Evolutionary conservation across 53 echinoderm and acorn worm genomes (phyloP), one percentile per base, ranked within the genome.

Genomic region (Holothuria scabra): DNA sequence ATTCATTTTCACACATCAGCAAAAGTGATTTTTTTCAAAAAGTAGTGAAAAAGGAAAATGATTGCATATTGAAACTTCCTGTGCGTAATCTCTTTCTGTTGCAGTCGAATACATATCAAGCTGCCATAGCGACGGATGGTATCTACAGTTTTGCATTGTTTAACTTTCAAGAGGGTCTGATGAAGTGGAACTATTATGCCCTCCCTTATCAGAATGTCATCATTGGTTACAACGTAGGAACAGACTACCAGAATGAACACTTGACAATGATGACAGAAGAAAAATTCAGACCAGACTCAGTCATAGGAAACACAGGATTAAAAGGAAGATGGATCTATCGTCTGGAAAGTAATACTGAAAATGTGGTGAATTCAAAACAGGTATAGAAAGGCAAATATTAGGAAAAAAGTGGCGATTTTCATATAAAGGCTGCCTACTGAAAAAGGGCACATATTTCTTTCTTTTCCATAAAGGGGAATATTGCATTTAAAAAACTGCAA

Each of bases 31-130:
- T 41, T 41, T 6, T 10, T 41, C 41, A 2, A 41, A 2, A 41
- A 5, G 6, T 41, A 41, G 7, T 8, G 41, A 41, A 35, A 35
- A 35, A 3, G 3, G 7, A 8, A 5, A 0, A 41, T 41, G 0
- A 41, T 4, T 35, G 35, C 41, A 41, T 41, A 8, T 61, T 61
- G 4, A 19, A 24, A 61, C 26, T 24, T 20, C 74, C 58, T 21
- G 56, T 74, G 33, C 74, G 28, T 48, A 65, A 5, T 41, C 8
- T 41, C 2, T 4, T 30, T 67, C n/a, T 78, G 8, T 67, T 57
- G 29, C 84, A 96, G 92, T 79, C 90, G 8, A 93, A 94, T 60
- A 93, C 97, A 19, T 96, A 92, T 82, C 97, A 96, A 84, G 92
- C 93, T 0, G 91, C 87, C 4, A 59, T 96, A 14, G 84, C 90